Evolutionary conservation across 2,888 invertebrate species (phyloP), one percentile per base, ranked within the genome.

Genomic region (Acanthosepion lycidas): DNA sequence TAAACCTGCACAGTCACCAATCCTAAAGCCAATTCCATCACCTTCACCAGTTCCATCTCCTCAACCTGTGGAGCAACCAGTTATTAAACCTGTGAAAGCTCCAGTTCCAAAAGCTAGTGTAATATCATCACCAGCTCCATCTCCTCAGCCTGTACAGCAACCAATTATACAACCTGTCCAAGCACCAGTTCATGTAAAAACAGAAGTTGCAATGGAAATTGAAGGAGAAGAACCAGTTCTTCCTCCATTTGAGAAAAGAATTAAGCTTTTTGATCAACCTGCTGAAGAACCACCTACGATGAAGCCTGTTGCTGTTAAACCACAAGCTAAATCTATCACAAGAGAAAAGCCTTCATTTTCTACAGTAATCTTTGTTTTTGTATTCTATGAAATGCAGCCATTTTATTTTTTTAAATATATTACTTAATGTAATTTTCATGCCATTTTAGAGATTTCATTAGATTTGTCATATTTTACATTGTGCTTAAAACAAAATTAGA

Each of bases 221-320:
- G 96, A 95, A 23, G 95, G 96, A 48, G 95, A 96, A 92, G 59
- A 93, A 33, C 95, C 95, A 94, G 96, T 96, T 51, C 94, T 96
- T 51, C 96, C 96, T 28, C 95, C 96, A 94, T 96, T 96, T 95
- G 96, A 96, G 95, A 96, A 96, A 95, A 95, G 96, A 92, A 96
- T 96, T 94, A 96, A 96, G 18, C 94, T 97, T 93, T 96, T 95
- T 92, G 95, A 95, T 94, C 95, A 95, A 94, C 96, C 95, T 49
- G 33, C n/a, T 48, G 95, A 95, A 6, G 96, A 55, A 55, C 23
- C 18, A n/a, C 15, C 48, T 91, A 12, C n/a, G n/a, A 28, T 51
- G n/a, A 51, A 48, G 48, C n/a, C n/a, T 28, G n/a, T 49, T 42
- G 51, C 48, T 28, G 51, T 23, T 28, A 94, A 94, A 91, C 94